Base-by-base conservation (phyloP, 2,888 invertebrate genomes). In the Aporophyla lueneburgensis region DNA sequence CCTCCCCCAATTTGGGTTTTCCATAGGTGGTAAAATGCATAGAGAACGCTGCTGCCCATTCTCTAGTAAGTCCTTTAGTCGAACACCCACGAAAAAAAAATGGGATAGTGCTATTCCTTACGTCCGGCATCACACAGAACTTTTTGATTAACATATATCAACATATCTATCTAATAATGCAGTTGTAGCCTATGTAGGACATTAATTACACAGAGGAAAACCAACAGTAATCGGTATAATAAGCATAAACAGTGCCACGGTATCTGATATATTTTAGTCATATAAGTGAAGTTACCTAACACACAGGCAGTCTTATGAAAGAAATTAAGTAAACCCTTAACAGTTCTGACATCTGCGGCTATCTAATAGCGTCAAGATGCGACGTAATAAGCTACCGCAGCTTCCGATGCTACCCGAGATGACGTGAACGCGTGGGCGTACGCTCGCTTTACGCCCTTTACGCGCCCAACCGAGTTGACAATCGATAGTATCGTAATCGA, bases 401-500 rank as follows among this genome's bases (percentile, higher is more conserved):
- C 63, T 63, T 81, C 81, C 66, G 76, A 83, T 77, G 54, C 7
- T 43, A 21, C 21, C 53, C 59, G 53, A 80, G 78, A 66, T 67
- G 80, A 56, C 56, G 5, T 33, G 59, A 46, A 63, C 27, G 53
- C 67, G 80, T 81, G 72, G 80, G 80, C 43, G 80, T 54, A 49
- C 51, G 27, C 27, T 70, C 76, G 54, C 54, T 54, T 53, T 46
- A 40, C 78, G 67, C 76, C 78, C 82, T 81, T 61, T 56, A 33
- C 67, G 78, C 67, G 62, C 67, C 58, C 21, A 63, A 54, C 24
- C 67, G 80, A 71, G 53, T 78, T 79, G 80, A 80, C 80, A 81
- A 84, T 84, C 67, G 84, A 80, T 71, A 71, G 27, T 83, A 84
- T 84, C 80, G 68, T 56, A 54, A 68, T 80, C 63, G 80, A 81